Percentiles rank a stretch among this genome's conserved stretches.
phyloP scores from a whole-genome alignment of 2,113 vertebrate species.

The Acrocephalus kingi region DNA sequence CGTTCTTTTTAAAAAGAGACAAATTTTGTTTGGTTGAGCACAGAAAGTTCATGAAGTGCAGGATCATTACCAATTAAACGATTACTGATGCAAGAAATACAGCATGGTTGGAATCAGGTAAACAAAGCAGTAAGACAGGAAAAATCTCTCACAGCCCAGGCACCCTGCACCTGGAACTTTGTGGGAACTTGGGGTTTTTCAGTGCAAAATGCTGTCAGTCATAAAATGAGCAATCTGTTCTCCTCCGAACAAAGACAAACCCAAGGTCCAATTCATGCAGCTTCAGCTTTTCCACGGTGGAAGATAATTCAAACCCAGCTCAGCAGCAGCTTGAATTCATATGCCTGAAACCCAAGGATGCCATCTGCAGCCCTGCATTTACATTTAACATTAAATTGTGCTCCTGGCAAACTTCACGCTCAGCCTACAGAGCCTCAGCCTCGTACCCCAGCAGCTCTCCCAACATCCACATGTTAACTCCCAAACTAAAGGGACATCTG shows the following conservation, averaged over 20 bases:
- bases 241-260: not conserved
- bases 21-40: not conserved
- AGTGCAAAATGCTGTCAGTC: not conserved
- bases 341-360: not conserved
- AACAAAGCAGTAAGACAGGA: not conserved
- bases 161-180: not conserved
- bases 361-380: constrained; percentile 31
- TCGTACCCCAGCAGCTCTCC: not conserved
- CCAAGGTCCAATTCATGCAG: not conserved
- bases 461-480: not conserved
- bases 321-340: constrained; percentile 1
- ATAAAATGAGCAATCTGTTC: constrained; percentile 7
- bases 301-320: not conserved
- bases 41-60: not conserved
- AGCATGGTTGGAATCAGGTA: not conserved
- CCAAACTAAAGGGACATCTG: not conserved
- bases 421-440: not conserved
- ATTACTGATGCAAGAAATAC: not conserved
- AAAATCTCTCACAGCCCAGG: not conserved
- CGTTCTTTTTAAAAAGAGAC: not conserved
- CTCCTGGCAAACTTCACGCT: not conserved
- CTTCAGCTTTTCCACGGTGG: not conserved
- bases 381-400: not conserved
- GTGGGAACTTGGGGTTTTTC: not conserved
- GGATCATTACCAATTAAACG: not conserved